These are phyloP conservation scores for Synergus umbraculus DNA, from an alignment of 2,888 invertebrate genomes.

Conservation along the genomic window DNA sequence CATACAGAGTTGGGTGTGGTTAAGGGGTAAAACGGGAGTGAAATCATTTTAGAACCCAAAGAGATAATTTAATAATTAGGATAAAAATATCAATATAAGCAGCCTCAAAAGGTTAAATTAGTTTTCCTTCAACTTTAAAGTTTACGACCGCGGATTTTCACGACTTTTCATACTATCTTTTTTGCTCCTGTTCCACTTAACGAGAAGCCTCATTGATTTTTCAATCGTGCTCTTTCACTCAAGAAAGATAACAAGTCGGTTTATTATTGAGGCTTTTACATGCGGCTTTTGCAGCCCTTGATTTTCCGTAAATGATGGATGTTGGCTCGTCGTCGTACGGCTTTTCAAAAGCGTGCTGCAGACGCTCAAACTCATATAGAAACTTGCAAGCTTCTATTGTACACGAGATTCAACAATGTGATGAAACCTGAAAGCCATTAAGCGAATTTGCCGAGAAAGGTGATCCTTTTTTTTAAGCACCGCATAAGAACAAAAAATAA, in stretches of 20 bases:
- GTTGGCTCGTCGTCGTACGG: background rate
- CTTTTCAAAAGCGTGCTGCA: constrained; percentile 22
- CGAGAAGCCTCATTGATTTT: background rate
- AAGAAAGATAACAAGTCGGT: background rate
- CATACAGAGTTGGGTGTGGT: too few relatives aligned
- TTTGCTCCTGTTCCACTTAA: background rate
- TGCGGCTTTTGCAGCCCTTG: constrained; percentile 6
- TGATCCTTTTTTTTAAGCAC: background rate
- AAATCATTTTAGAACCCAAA: too few relatives aligned
- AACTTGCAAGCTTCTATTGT: constrained; percentile 43
- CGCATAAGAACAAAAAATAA: background rate
- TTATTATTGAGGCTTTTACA: background rate
- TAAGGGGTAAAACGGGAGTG: too few relatives aligned
- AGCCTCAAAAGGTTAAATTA: background rate
- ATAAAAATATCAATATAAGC: background rate
- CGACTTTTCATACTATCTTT: background rate
- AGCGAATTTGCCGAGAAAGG: constrained; percentile 4
- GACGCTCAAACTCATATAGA: background rate
- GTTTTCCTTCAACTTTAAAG: background rate
- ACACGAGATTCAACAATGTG: background rate
- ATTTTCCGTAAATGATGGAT: constrained; percentile 51
- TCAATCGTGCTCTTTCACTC: background rate
- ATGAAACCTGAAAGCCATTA: constrained; percentile 14
- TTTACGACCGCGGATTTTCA: background rate
- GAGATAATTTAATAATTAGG: too few relatives aligned